phyloP scores from a whole-genome alignment of 1,140 invertebrate genomes.

The Oryzaephilus surinamensis region DNA sequence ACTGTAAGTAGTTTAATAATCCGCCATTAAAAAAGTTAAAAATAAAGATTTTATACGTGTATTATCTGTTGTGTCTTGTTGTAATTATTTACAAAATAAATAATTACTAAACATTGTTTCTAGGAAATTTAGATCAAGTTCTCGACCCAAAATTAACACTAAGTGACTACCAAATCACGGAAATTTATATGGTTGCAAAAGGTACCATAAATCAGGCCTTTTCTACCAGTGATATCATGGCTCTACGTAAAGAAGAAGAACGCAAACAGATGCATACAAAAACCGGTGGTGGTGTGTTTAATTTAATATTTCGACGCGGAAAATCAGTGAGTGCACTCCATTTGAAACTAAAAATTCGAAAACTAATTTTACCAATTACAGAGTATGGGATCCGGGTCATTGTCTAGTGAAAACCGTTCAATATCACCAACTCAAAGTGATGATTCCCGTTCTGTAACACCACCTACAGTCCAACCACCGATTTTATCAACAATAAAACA shows the following conservation, averaged over 20 bases:
- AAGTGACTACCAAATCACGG: conserved; percentile 55
- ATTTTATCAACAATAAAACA: conserved; percentile 23
- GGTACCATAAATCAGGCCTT: conserved; percentile 42
- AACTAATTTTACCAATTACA: no score
- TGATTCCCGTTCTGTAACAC: conserved; percentile 32
- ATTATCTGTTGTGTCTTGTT: conserved; percentile 3
- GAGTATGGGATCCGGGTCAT: conserved; percentile 34
- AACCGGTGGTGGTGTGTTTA: conserved; percentile 40
- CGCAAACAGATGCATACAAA: conserved; percentile 40
- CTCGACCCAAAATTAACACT: conserved; percentile 46
- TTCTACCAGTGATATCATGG: conserved; percentile 54
- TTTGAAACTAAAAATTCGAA: background rate
- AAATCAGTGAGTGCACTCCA: conserved; percentile 31
- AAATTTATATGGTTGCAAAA: conserved; percentile 50
- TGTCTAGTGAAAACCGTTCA: conserved; percentile 33
- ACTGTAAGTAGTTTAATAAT: no score
- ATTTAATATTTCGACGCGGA: conserved; percentile 41
- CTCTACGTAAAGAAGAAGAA: conserved; percentile 47
- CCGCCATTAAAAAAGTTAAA: no score
- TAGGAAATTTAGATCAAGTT: conserved; percentile 52
- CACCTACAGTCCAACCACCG: conserved; percentile 21
- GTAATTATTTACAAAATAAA: conserved; percentile 5
- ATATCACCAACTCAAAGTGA: conserved; percentile 35
- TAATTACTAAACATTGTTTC: conserved; percentile 13
- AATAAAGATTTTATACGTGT: conserved; percentile 7